phyloP scores from a whole-genome alignment of 2,888 invertebrate genomes.

The Drosophila kambysellisi region DNA sequence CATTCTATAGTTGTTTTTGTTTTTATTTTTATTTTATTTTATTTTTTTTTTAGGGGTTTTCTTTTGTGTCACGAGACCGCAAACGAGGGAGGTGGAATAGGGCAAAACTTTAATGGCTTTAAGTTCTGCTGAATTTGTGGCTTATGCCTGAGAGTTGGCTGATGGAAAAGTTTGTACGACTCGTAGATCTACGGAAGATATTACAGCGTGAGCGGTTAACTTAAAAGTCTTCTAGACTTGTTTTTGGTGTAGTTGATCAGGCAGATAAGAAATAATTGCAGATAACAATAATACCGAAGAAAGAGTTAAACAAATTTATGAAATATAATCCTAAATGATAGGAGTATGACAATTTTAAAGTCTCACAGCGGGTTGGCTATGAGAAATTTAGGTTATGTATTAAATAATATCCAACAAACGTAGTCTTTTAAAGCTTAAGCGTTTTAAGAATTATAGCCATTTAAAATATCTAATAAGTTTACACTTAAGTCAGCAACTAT shows the following conservation, averaged over 20 bases:
- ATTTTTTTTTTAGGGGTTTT: conserved; percentile 22
- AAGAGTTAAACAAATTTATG: not conserved
- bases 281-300: not conserved
- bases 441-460: not conserved
- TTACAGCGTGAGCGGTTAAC: conserved; percentile 5
- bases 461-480: not conserved
- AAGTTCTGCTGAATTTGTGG: conserved; percentile 62
- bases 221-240: conserved; percentile 1
- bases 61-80: conserved; percentile 66
- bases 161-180: conserved; percentile 64
- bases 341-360: not conserved
- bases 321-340: not conserved
- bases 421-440: not conserved
- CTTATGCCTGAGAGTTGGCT: conserved; percentile 44
- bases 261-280: not conserved
- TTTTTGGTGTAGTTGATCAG: not conserved
- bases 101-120: conserved; percentile 48
- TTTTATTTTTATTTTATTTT: conserved; percentile 1
- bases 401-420: not conserved
- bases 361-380: not conserved
- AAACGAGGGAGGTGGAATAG: conserved; percentile 8
- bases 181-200: conserved; percentile 58
- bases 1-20: conserved; percentile 31
- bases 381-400: not conserved
- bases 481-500: not conserved